Conservation (phyloP, 2,113 vertebrate genomes). For the Rallus limicola region DNA sequence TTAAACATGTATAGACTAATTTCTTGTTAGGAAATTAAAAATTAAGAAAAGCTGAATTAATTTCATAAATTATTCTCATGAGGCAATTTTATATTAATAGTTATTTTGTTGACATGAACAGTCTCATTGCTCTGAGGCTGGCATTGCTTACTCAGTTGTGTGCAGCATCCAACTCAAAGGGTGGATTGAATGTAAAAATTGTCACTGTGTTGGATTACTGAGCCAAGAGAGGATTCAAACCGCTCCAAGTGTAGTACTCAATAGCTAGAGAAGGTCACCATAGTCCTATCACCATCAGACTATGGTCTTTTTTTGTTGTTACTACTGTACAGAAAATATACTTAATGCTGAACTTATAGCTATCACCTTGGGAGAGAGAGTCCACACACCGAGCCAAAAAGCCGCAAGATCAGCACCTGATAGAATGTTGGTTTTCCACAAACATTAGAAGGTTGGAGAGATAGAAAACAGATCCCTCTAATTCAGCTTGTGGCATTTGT, state of each 20-base stretch:
- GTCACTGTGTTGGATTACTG: background rate
- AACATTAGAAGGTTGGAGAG: background rate
- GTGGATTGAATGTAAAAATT: background rate
- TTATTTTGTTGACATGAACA: background rate
- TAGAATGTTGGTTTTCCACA: background rate
- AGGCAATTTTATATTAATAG: background rate
- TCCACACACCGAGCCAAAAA: background rate
- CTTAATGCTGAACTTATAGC: background rate
- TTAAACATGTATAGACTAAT: background rate
- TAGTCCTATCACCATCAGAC: background rate
- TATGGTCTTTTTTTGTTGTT: background rate
- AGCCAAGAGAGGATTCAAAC: background rate
- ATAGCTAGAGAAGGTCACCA: background rate
- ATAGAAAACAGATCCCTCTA: background rate
- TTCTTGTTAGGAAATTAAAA: slow-evolving; percentile 21
- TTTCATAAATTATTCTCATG: slow-evolving; percentile 29
- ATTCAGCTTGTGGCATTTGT: background rate
- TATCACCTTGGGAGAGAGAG: background rate
- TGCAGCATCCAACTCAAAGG: background rate
- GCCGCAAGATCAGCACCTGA: background rate
- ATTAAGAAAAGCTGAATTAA: slow-evolving; percentile 24
- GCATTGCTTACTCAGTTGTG: background rate
- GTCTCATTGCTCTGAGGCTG: background rate
- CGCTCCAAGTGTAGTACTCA: background rate
- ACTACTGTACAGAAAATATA: background rate